Evolutionary conservation across 2,113 vertebrate genomes (phyloP).

Genomic region (Varanus salvator): DNA sequence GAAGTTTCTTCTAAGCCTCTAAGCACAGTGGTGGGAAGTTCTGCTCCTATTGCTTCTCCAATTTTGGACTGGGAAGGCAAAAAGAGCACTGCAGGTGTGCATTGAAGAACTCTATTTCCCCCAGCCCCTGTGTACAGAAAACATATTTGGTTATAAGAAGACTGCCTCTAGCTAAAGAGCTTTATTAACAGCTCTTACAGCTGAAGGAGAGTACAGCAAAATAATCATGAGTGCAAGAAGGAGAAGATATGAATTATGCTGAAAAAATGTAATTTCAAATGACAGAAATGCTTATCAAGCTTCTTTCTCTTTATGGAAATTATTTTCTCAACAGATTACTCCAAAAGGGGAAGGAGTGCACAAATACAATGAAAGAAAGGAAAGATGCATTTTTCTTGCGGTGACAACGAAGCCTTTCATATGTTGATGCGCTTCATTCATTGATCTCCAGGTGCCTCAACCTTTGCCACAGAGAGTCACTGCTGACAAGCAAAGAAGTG

Average conservation of each 20-base stretch:
- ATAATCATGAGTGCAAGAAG: conserved; percentile 63
- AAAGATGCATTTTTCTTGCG: conserved; percentile 65
- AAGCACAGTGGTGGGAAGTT: no score
- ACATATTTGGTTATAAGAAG: conserved; percentile 42
- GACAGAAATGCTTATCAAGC: conserved; percentile 71
- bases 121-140: conserved; percentile 30
- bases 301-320: conserved; percentile 74
- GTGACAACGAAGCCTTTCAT: conserved; percentile 72
- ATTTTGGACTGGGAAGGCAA: no score
- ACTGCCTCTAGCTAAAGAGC: conserved; percentile 54
- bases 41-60: no score
- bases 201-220: conserved; percentile 63
- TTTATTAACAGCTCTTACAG: conserved; percentile 66
- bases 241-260: conserved; percentile 58
- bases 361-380: conserved; percentile 73
- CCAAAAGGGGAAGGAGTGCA: conserved; percentile 61
- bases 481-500: conserved; percentile 67
- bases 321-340: conserved; percentile 71
- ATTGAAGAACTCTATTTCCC: background rate
- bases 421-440: conserved; percentile 72
- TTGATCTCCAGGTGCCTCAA: conserved; percentile 71
- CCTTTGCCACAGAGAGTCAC: conserved; percentile 64
- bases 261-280: conserved; percentile 73
- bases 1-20: no score
- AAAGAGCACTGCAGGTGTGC: background rate